phyloP scores from a whole-genome alignment of 1,140 invertebrate species.

The Halesus radiatus region DNA sequence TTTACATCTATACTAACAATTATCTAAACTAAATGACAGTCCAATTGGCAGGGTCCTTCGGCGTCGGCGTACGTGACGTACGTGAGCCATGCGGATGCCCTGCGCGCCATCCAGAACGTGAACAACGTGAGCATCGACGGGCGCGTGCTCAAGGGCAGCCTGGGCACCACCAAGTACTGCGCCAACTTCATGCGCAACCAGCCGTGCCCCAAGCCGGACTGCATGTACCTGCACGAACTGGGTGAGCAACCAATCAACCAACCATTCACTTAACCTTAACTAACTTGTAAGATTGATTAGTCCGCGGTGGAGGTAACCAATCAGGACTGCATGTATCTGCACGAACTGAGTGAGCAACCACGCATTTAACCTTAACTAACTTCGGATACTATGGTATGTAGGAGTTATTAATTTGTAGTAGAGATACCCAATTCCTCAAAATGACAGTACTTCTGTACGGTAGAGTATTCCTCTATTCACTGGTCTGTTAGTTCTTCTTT shows the following conservation, averaged over 20 bases:
- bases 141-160: constrained; percentile 94
- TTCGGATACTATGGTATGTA: too few species aligned
- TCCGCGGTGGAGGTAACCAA: too few species aligned
- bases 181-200: constrained; percentile 99
- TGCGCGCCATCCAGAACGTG: constrained; percentile 96
- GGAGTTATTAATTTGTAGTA: too few species aligned
- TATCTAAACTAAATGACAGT: constrained; percentile 22
- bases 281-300: too few species aligned
- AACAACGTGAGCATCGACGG: constrained; percentile 98
- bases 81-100: constrained; percentile 91
- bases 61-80: constrained; percentile 99
- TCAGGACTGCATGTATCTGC: too few species aligned
- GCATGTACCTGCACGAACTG: constrained; percentile 99
- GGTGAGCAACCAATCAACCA: constrained; percentile 69
- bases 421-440: too few species aligned
- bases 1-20: too few species aligned
- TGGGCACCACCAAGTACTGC: constrained; percentile 99
- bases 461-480: too few species aligned
- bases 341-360: too few species aligned
- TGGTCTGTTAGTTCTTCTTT: too few species aligned
- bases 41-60: constrained; percentile 82
- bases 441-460: too few species aligned
- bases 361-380: too few species aligned
- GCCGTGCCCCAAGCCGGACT: constrained; percentile 96
- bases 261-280: neutral